Evolutionary conservation across 2,888 invertebrate species (phyloP), one percentile per base, ranked within the genome.

Genomic region (Endotricha flammealis): DNA sequence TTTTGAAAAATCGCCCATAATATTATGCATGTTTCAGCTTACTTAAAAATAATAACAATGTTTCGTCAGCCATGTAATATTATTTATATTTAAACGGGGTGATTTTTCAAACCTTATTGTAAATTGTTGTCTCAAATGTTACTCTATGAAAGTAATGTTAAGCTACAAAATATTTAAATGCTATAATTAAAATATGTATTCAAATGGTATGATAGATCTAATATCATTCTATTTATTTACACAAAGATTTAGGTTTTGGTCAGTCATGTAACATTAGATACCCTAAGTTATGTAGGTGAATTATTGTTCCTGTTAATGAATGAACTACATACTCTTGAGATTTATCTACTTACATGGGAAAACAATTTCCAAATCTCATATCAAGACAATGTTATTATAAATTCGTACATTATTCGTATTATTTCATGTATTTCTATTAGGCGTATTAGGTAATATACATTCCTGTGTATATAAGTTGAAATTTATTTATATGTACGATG

Each of bases 401-500:
- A 16, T 11, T 7, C 11, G 5, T 16, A 12, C 3, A 17, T 13
- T 29, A 32, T 16, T 14, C 14, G 23, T 4, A 22, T 11, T 11
- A 16, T 16, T 12, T 32, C 12, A 8, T 28, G 12, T 28, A n/a
- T n/a, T 27, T 13, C 13, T 20, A 20, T 20, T 20, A 20, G 13
- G 3, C 12, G 13, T 20, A 28, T 13, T n/a, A 7, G 14, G 39
- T 46, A 39, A 46, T 29, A 45, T 42, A 53, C 53, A 53, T 53
- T 53, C 50, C 53, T 44, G 37, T 48, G 39, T 46, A 40, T 32
- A 32, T 44, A 39, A 32, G 38, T 40, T 10, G 16, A 24, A 13
- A 14, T 24, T n/a, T 24, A 16, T 25, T 8, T 12, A 28, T 3
- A 31, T 12, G 12, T 28, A n/a, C n/a, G 12, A 9, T 14, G 24